Conservation (phyloP, 2,113 vertebrate genomes). For the Candoia aspera region DNA sequence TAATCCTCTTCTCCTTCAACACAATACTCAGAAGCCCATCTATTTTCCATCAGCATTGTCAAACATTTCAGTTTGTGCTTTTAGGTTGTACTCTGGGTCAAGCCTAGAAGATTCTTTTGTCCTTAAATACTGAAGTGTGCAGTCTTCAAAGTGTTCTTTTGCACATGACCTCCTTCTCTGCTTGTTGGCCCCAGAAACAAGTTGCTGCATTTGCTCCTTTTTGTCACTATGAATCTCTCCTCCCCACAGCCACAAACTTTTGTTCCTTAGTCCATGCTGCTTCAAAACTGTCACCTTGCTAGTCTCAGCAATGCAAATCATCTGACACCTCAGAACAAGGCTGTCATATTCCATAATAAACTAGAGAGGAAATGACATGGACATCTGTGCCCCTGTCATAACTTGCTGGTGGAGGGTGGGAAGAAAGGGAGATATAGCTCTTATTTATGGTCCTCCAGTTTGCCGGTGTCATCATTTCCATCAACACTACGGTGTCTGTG, state of each 20-base stretch:
- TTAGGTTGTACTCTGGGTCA: neutral
- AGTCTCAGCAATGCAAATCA: slow-evolving; percentile 57
- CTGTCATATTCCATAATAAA: slow-evolving; percentile 55
- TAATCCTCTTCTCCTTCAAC: no score
- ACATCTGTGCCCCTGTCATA: slow-evolving; percentile 60
- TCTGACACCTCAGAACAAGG: slow-evolving; percentile 40
- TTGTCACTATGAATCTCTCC: neutral
- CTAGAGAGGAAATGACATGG: slow-evolving; percentile 49
- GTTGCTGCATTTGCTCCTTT: slow-evolving; percentile 26
- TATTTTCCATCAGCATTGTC: no score
- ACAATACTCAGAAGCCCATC: neutral
- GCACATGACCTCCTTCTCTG: neutral
- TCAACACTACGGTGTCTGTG: slow-evolving; percentile 29
- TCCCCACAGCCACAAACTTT: slow-evolving; percentile 49
- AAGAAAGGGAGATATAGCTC: neutral
- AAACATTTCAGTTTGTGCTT: neutral
- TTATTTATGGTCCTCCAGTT: slow-evolving; percentile 43
- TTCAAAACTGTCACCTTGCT: slow-evolving; percentile 54
- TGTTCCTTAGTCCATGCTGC: slow-evolving; percentile 37
- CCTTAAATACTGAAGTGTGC: neutral
- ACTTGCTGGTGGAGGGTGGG: slow-evolving; percentile 14
- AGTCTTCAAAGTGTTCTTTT: slow-evolving; percentile 3
- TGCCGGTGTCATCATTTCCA: slow-evolving; percentile 1
- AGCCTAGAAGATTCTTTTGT: neutral
- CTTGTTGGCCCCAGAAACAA: rapidly evolving